phyloP scores from a whole-genome alignment of 1,140 invertebrate genomes.

The Nebria ingens region DNA sequence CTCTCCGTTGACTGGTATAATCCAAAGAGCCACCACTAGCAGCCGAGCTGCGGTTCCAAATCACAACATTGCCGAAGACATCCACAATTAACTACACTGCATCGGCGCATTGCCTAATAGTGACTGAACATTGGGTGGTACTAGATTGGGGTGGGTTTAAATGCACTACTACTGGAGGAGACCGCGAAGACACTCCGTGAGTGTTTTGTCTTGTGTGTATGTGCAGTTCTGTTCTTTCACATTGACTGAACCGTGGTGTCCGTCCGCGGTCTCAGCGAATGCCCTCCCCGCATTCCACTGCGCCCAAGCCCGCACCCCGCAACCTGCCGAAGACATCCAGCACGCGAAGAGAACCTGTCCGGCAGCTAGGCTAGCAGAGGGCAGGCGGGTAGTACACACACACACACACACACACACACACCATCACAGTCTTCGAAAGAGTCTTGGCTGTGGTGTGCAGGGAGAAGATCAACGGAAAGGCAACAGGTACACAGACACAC shows the following conservation, averaged over 20 bases:
- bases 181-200: too few species aligned
- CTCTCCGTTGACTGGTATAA: too few species aligned
- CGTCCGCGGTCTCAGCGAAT: conserved; percentile 23
- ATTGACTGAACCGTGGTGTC: not conserved
- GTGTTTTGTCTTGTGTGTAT: too few species aligned
- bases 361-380: not conserved
- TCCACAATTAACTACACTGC: too few species aligned
- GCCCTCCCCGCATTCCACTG: conserved; percentile 32
- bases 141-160: too few species aligned
- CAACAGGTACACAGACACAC: not conserved
- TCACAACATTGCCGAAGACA: too few species aligned
- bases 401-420: not conserved
- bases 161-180: too few species aligned
- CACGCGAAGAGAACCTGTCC: not conserved
- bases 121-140: too few species aligned
- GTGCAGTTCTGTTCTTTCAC: conserved; percentile 1
- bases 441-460: not conserved
- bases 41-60: too few species aligned
- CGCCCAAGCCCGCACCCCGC: conserved; percentile 15
- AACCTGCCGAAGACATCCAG: not conserved
- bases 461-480: not conserved
- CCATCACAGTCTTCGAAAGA: too few species aligned
- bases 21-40: too few species aligned
- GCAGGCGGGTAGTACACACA: not conserved
- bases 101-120: too few species aligned